phyloP scores from a whole-genome alignment of 2,113 vertebrate species.

The Grammomys dolichurus region DNA sequence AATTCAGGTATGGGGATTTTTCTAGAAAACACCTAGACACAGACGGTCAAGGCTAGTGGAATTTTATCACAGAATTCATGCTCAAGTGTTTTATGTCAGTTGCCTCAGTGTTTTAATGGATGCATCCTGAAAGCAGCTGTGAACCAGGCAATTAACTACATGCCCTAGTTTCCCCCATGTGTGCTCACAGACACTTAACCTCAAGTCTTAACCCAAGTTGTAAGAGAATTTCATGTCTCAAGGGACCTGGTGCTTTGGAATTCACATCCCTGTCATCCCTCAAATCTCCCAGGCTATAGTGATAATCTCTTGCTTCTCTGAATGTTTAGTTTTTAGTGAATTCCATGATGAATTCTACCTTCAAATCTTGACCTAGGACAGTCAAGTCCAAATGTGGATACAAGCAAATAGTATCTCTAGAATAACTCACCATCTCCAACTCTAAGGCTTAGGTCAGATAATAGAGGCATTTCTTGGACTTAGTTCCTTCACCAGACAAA shows the following conservation, averaged over 20 bases:
- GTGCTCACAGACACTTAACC: not conserved
- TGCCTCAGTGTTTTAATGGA: slow-evolving; percentile 36
- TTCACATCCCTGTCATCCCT: not conserved
- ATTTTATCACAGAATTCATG: not conserved
- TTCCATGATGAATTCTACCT: not conserved
- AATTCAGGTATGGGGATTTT: not conserved
- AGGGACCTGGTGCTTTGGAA: not conserved
- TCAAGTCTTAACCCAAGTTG: not conserved
- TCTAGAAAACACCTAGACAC: not conserved
- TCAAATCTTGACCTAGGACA: not conserved
- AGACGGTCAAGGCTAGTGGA: not conserved
- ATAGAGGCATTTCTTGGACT: not conserved
- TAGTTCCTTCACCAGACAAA: not conserved
- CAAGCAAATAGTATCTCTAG: not conserved
- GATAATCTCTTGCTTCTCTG: not conserved
- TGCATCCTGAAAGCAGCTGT: not conserved
- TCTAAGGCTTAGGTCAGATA: not conserved
- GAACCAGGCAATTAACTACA: not conserved
- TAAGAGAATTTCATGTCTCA: not conserved
- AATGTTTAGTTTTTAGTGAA: not conserved
- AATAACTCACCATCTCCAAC: not conserved
- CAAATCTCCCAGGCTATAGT: not conserved
- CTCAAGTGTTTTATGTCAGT: not conserved
- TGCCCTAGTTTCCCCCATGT: not conserved
- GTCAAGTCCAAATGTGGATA: not conserved